Conservation (phyloP, 2,797 vertebrate genomes). For the Coreius guichenoti region DNA sequence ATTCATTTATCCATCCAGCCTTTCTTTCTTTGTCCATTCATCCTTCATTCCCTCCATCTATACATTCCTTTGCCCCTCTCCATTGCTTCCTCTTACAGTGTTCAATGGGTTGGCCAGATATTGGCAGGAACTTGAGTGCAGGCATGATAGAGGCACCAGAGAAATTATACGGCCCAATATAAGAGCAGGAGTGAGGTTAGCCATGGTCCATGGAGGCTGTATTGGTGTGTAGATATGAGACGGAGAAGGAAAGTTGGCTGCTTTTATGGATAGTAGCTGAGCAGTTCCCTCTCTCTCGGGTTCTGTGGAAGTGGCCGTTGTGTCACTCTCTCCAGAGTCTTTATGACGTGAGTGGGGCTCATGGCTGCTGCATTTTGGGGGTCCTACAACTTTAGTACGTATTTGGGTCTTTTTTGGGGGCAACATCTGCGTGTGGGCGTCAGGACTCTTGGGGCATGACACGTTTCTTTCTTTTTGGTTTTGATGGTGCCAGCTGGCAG, state of each 20-base stretch:
- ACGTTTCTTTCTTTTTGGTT: conserved; percentile 29
- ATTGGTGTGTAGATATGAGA: conserved; percentile 62
- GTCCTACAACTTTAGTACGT: neutral
- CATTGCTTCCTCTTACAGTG: neutral
- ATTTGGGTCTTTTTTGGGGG: conserved; percentile 60
- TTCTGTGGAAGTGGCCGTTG: conserved; percentile 16
- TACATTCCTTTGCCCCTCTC: neutral
- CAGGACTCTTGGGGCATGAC: conserved; percentile 61
- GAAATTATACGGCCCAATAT: conserved; percentile 29
- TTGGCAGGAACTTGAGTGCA: conserved; percentile 9
- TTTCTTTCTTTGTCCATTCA: neutral
- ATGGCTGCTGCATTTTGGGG: neutral
- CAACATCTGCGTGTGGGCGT: conserved; percentile 59
- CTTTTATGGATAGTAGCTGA: conserved; percentile 18
- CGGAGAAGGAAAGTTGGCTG: conserved; percentile 40
- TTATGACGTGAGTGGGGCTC: neutral
- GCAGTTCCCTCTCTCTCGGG: neutral
- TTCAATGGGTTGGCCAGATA: conserved; percentile 37
- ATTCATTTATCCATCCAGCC: neutral
- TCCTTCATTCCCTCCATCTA: neutral
- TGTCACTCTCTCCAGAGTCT: conserved; percentile 38
- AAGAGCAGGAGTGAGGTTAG: conserved; percentile 29
- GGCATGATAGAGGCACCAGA: conserved; percentile 25
- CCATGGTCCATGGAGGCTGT: conserved; percentile 59
- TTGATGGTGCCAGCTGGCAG: conserved; percentile 34